Percentiles rank a stretch among this genome's conserved stretches.
These are phyloP conservation scores for Hymenochirus boettgeri DNA, from an alignment of 2,113 vertebrate species.

Conservation along the genomic window DNA sequence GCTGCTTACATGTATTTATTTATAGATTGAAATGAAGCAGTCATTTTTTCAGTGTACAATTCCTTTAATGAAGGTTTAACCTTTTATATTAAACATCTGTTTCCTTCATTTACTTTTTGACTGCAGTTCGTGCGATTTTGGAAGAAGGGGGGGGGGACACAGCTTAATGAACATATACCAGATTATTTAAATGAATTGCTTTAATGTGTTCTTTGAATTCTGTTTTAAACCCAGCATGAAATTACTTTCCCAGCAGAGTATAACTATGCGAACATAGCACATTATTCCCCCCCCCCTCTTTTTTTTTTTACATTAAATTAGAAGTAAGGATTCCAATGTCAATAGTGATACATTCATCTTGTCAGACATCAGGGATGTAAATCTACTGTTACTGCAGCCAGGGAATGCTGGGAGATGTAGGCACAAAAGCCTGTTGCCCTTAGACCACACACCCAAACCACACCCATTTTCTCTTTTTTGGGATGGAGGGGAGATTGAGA, in stretches of 20 bases:
- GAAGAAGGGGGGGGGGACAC: slow-evolving; percentile 55
- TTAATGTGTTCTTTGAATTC: slow-evolving; percentile 64
- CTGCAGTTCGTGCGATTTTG: slow-evolving; percentile 49
- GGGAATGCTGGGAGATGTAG: too few relatives aligned
- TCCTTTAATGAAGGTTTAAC: slow-evolving; percentile 54
- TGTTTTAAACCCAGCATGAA: slow-evolving; percentile 59
- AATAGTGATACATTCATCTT: neutral
- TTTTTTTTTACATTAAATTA: slow-evolving; percentile 34
- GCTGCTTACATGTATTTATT: too few relatives aligned
- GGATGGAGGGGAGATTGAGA: too few relatives aligned
- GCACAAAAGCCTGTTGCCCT: too few relatives aligned
- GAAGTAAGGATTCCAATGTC: neutral
- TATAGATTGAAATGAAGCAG: too few relatives aligned
- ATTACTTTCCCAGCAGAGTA: slow-evolving; percentile 56
- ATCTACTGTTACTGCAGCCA: too few relatives aligned
- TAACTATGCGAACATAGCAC: slow-evolving; percentile 53
- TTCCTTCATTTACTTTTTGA: slow-evolving; percentile 60
- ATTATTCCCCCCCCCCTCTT: neutral
- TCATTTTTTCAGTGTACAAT: too few relatives aligned
- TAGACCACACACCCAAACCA: too few relatives aligned
- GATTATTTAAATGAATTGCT: slow-evolving; percentile 64
- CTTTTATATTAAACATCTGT: slow-evolving; percentile 59
- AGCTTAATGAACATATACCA: slow-evolving; percentile 58
- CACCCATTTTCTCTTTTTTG: too few relatives aligned
- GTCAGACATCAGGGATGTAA: neutral